Evolutionary conservation across 2,888 invertebrate genomes (phyloP).

Genomic region (Microdon myrmicae): DNA sequence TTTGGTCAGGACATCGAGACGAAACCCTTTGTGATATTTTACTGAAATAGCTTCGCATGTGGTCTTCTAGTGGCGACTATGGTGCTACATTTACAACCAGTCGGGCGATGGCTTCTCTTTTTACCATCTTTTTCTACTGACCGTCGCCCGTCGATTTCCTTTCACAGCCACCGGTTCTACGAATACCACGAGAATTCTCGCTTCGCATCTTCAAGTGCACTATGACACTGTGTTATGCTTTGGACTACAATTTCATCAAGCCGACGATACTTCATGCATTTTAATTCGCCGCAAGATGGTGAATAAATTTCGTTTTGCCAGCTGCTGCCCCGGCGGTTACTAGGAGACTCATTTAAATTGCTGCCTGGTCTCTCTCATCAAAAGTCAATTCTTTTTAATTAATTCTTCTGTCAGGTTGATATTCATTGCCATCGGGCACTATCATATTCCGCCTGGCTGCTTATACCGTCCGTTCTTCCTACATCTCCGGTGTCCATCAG

Average conservation of each 20-base stretch:
- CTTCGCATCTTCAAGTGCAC: conserved; percentile 8
- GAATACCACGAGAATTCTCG: too few relatives aligned
- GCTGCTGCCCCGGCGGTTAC: conserved; percentile 11
- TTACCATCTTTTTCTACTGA: too few relatives aligned
- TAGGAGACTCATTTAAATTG: conserved; percentile 1
- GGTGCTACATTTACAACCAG: too few relatives aligned
- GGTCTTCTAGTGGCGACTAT: too few relatives aligned
- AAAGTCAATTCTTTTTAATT: conserved; percentile 38
- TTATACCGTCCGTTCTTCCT: conserved; percentile 24
- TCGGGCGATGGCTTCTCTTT: too few relatives aligned
- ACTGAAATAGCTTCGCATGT: too few relatives aligned
- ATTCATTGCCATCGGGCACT: conserved; percentile 37
- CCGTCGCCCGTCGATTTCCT: too few relatives aligned
- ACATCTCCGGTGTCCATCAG: conserved; percentile 46
- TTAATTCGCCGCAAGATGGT: conserved; percentile 46
- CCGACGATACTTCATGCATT: conserved; percentile 39
- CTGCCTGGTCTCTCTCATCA: conserved; percentile 21
- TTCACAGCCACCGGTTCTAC: too few relatives aligned
- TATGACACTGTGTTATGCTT: conserved; percentile 10
- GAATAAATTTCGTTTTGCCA: conserved; percentile 38
- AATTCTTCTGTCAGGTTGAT: conserved; percentile 47
- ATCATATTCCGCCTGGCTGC: conserved; percentile 28
- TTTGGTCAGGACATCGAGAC: too few relatives aligned
- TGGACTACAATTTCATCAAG: conserved; percentile 43
- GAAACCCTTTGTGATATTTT: too few relatives aligned